Evolutionary conservation across 2,888 invertebrate genomes (phyloP).

Genomic region (Chrysodeixis includens): DNA sequence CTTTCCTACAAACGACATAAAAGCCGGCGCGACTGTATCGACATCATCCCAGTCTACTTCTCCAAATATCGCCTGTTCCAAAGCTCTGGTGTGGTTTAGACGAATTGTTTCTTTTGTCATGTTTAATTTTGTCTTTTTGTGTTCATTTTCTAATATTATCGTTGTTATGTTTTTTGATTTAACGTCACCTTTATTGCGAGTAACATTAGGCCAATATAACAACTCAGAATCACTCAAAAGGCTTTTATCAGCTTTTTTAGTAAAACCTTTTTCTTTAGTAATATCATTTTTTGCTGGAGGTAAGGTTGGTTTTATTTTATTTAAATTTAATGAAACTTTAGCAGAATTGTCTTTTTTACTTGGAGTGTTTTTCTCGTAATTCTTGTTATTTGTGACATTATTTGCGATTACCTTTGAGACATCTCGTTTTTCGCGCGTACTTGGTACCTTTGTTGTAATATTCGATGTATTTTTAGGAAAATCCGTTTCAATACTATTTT

Average conservation of each 20-base stretch:
- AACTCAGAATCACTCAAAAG: conserved; percentile 70
- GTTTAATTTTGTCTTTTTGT: conserved; percentile 76
- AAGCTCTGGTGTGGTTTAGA: conserved; percentile 70
- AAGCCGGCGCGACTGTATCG: conserved; percentile 78
- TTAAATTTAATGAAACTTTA: background rate
- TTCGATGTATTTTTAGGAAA: conserved; percentile 60
- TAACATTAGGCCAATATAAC: conserved; percentile 77
- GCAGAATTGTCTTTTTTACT: background rate
- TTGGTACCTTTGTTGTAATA: conserved; percentile 60
- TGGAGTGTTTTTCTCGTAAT: conserved; percentile 16
- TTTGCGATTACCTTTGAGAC: conserved; percentile 20
- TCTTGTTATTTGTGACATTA: conserved; percentile 19
- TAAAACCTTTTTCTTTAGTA: conserved; percentile 51
- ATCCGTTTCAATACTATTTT: conserved; percentile 80
- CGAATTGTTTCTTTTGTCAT: conserved; percentile 73
- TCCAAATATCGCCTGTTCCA: conserved; percentile 82
- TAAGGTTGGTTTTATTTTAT: conserved; percentile 3
- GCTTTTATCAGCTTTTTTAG: conserved; percentile 68
- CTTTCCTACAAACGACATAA: conserved; percentile 84
- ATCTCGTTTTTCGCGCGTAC: conserved; percentile 70
- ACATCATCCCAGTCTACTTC: conserved; percentile 82
- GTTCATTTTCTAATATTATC: conserved; percentile 77
- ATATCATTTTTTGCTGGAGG: conserved; percentile 17
- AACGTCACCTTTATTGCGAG: conserved; percentile 49
- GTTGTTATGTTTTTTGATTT: conserved; percentile 73